A percentile compares a stretch with the other conserved stretches of the same genome.
Conservation (phyloP, 1,140 invertebrate genomes). For the Drosophila leontia region DNA sequence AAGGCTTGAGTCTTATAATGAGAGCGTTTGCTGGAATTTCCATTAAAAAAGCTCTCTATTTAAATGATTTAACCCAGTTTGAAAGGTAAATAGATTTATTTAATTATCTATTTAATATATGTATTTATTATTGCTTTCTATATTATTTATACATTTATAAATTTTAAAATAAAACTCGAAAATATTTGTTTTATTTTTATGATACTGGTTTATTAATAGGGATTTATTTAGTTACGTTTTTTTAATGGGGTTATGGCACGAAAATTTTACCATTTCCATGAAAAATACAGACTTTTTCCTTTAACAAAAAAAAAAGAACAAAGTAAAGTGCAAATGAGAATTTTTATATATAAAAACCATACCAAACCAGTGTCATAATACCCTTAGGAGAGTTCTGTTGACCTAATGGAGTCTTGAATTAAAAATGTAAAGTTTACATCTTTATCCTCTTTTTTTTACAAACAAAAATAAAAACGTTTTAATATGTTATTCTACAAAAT, state of each 20-base stretch:
- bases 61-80: slow-evolving; percentile 7
- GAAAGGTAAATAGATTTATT: neutral
- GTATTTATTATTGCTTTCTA: neutral
- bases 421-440: too few species aligned
- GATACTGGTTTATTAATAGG: neutral
- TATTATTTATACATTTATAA: neutral
- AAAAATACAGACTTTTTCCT: too few species aligned
- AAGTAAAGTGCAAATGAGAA: too few species aligned
- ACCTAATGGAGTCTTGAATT: too few species aligned
- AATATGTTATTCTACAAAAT: neutral
- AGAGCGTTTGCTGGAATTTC: neutral
- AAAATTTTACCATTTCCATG: too few species aligned
- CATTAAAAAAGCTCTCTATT: slow-evolving; percentile 12
- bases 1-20: slow-evolving; percentile 12
- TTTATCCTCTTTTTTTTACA: too few species aligned
- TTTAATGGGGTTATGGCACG: too few species aligned
- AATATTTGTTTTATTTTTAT: neutral
- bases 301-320: too few species aligned
- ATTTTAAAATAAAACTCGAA: neutral
- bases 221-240: too few species aligned
- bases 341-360: too few species aligned
- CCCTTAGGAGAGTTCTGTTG: too few species aligned
- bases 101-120: neutral
- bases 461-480: neutral
- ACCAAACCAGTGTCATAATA: too few species aligned